phyloP scores from a whole-genome alignment of 2,113 vertebrate genomes.

The Barnardius zonarius region DNA sequence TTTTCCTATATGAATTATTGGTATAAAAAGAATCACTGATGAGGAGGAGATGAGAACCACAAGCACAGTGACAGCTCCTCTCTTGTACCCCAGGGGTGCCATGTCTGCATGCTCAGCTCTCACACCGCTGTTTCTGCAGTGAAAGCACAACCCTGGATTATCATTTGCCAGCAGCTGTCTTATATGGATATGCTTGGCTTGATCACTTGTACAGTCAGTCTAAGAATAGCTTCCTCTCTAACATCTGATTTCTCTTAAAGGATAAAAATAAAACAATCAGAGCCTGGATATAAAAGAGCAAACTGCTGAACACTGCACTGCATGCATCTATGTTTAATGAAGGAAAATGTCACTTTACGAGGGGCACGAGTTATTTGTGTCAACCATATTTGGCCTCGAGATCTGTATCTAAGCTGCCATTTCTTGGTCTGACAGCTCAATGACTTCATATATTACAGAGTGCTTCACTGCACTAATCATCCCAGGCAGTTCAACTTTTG shows the following conservation, averaged over 20 bases:
- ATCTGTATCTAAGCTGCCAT: conserved; percentile 21
- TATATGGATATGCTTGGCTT: conserved; percentile 57
- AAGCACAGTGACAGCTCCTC: background rate
- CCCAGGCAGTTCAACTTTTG: background rate
- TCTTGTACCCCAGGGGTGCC: conserved; percentile 3
- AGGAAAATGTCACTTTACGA: conserved; percentile 50
- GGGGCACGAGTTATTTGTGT: conserved; percentile 47
- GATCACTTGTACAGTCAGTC: conserved; percentile 56
- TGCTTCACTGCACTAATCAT: background rate
- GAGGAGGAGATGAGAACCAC: background rate
- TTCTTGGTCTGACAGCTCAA: conserved; percentile 32
- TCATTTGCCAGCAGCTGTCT: conserved; percentile 57
- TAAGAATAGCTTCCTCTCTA: conserved; percentile 62
- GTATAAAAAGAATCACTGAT: background rate
- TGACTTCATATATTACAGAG: conserved; percentile 2
- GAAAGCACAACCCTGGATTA: conserved; percentile 28
- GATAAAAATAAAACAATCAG: conserved; percentile 67
- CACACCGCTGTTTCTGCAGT: background rate
- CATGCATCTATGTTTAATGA: conserved; percentile 61
- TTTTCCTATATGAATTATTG: background rate
- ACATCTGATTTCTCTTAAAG: conserved; percentile 69
- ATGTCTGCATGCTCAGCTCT: background rate
- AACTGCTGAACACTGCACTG: conserved; percentile 49
- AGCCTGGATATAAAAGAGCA: conserved; percentile 52
- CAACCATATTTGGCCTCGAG: conserved; percentile 29